Percentiles rank a stretch among this genome's conserved stretches.
These are phyloP conservation scores for Clinocottus analis DNA, from an alignment of 2,113 vertebrate genomes.

Conservation along the genomic window DNA sequence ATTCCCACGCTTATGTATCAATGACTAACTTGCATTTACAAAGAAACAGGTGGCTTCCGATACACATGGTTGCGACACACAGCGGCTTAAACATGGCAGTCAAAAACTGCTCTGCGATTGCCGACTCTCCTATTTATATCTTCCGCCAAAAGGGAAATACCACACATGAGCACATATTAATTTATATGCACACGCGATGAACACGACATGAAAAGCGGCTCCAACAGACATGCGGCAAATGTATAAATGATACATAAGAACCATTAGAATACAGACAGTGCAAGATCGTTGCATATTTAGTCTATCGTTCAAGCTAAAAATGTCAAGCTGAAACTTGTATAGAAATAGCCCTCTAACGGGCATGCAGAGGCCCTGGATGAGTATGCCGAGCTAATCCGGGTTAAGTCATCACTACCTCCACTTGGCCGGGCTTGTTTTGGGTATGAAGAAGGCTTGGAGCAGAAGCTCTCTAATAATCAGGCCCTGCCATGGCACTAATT, in stretches of 20 bases:
- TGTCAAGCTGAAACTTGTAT: background rate
- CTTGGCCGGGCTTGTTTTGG: constrained; percentile 48
- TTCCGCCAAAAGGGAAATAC: too few relatives aligned
- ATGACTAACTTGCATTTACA: background rate
- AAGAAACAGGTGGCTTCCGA: background rate
- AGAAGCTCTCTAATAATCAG: constrained; percentile 54
- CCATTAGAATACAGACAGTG: background rate
- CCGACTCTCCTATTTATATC: background rate
- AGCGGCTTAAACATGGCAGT: background rate
- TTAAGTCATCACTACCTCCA: constrained; percentile 54
- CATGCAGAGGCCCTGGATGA: constrained; percentile 21
- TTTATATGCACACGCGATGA: background rate
- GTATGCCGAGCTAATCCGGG: constrained; percentile 44
- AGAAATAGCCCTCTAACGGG: constrained; percentile 11
- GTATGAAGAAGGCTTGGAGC: constrained; percentile 39
- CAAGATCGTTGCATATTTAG: constrained; percentile 17
- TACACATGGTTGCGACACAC: too few relatives aligned
- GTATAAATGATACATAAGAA: constrained; percentile 11
- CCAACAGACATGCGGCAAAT: background rate
- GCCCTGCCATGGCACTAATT: constrained; percentile 51
- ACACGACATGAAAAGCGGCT: background rate
- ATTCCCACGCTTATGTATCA: background rate
- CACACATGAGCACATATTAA: background rate
- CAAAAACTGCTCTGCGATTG: background rate
- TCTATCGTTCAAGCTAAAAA: background rate